These are phyloP conservation scores for Gasteruption jaculator DNA, from an alignment of 2,888 invertebrate species.

Conservation along the genomic window DNA sequence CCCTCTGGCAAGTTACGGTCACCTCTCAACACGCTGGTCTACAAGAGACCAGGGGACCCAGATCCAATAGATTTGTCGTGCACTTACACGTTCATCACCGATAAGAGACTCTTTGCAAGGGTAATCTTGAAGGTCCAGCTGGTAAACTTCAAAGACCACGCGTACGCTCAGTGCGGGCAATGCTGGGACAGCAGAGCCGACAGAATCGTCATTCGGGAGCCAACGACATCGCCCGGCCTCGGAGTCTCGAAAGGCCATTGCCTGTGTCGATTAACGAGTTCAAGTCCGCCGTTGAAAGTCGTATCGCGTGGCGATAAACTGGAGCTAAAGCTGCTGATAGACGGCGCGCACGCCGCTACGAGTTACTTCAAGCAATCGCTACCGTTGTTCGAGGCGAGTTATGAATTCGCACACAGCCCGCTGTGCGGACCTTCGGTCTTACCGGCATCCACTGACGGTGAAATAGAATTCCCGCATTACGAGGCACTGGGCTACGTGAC, in stretches of 20 bases:
- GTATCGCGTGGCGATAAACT: constrained; percentile 80
- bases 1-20: constrained; percentile 73
- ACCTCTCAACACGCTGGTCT: constrained; percentile 82
- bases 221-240: constrained; percentile 48
- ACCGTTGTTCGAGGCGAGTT: constrained; percentile 80
- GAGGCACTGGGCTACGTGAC: constrained; percentile 64
- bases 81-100: constrained; percentile 79
- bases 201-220: constrained; percentile 58
- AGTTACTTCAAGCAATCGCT: constrained; percentile 84
- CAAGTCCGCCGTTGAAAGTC: constrained; percentile 62
- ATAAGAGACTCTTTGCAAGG: constrained; percentile 74
- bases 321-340: constrained; percentile 77
- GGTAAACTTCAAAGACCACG: constrained; percentile 68
- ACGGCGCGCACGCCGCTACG: constrained; percentile 78
- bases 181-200: constrained; percentile 85
- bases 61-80: constrained; percentile 75
- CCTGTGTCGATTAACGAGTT: constrained; percentile 56
- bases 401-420: constrained; percentile 86
- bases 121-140: constrained; percentile 73
- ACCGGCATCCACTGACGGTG: constrained; percentile 76
- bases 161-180: constrained; percentile 65
- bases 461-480: constrained; percentile 82
- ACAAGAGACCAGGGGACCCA: constrained; percentile 70
- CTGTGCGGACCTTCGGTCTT: constrained; percentile 80
- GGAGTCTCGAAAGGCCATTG: constrained; percentile 70